Conservation (phyloP, 1,140 invertebrate species). For the Procambarus clarkii region DNA sequence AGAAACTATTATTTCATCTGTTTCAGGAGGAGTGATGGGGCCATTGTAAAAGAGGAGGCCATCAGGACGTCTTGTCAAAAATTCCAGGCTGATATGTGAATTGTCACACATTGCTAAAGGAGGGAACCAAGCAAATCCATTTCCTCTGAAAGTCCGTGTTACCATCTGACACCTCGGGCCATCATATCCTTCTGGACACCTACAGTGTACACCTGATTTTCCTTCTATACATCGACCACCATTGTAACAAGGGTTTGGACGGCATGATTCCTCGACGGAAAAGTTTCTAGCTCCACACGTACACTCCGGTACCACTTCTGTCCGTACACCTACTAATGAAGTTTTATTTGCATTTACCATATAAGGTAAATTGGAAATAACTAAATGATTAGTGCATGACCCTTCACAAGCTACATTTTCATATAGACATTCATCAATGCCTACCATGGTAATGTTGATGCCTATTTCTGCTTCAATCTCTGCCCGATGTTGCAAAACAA, state of each 20-base stretch:
- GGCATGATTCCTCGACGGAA: conserved; percentile 90
- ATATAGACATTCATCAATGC: conserved; percentile 97
- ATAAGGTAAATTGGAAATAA: conserved; percentile 91
- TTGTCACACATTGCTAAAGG: conserved; percentile 96
- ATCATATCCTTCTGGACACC: conserved; percentile 92
- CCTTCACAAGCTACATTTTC: conserved; percentile 97
- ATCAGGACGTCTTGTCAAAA: conserved; percentile 92
- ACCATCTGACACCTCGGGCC: conserved; percentile 97
- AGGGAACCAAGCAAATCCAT: conserved; percentile 97
- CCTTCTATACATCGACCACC: conserved; percentile 93
- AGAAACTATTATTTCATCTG: conserved; percentile 88
- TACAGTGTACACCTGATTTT: conserved; percentile 82
- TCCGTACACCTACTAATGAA: conserved; percentile 92
- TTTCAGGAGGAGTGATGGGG: conserved; percentile 92
- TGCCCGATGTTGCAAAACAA: conserved; percentile 88
- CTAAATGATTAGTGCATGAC: conserved; percentile 94
- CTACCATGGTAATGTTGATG: conserved; percentile 97
- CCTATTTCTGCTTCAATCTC: conserved; percentile 94
- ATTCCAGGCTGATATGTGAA: conserved; percentile 95
- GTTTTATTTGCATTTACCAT: conserved; percentile 98
- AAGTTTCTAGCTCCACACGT: conserved; percentile 94
- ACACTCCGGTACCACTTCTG: conserved; percentile 89
- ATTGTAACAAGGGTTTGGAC: conserved; percentile 93
- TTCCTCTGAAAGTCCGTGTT: conserved; percentile 92
- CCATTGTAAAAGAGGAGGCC: conserved; percentile 97